A percentile compares a stretch with the other conserved stretches of the same genome.
phyloP scores from a whole-genome alignment of 2,888 invertebrate species.

The Asteroscopus sphinx region DNA sequence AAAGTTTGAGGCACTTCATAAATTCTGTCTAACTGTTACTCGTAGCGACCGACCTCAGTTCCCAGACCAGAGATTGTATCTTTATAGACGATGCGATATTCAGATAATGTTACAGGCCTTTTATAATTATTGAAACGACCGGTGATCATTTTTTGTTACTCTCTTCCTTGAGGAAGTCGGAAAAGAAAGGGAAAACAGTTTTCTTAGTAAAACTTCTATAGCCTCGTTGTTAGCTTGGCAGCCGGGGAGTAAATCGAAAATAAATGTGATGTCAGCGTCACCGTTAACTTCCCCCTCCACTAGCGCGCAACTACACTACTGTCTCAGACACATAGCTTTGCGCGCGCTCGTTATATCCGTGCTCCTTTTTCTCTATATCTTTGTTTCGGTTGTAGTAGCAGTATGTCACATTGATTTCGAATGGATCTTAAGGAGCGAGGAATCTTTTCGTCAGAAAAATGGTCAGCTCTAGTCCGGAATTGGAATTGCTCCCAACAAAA shows the following conservation, averaged over 20 bases:
- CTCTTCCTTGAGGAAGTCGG: slow-evolving; percentile 22
- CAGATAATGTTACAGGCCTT: slow-evolving; percentile 45
- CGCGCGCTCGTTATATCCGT: too few relatives aligned
- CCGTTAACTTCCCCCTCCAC: too few relatives aligned
- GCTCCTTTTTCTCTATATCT: background rate
- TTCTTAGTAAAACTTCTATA: too few relatives aligned
- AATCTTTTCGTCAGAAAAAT: background rate
- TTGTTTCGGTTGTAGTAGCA: background rate
- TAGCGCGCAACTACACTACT: too few relatives aligned
- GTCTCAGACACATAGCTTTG: too few relatives aligned
- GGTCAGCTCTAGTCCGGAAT: background rate
- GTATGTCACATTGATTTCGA: background rate
- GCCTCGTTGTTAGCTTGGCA: too few relatives aligned
- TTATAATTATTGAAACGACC: slow-evolving; percentile 55
- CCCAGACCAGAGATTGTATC: slow-evolving; percentile 52
- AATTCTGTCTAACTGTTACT: slow-evolving; percentile 46
- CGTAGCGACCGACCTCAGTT: slow-evolving; percentile 25
- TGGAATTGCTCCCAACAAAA: background rate
- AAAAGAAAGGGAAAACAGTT: slow-evolving; percentile 19
- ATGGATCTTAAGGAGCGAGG: background rate
- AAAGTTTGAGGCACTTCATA: slow-evolving; percentile 53
- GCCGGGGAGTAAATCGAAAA: too few relatives aligned
- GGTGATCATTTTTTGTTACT: slow-evolving; percentile 50
- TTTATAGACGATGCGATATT: slow-evolving; percentile 53
- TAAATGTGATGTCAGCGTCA: too few relatives aligned